Conservation (phyloP, 2,888 invertebrate genomes). For the Pandemis corylana region DNA sequence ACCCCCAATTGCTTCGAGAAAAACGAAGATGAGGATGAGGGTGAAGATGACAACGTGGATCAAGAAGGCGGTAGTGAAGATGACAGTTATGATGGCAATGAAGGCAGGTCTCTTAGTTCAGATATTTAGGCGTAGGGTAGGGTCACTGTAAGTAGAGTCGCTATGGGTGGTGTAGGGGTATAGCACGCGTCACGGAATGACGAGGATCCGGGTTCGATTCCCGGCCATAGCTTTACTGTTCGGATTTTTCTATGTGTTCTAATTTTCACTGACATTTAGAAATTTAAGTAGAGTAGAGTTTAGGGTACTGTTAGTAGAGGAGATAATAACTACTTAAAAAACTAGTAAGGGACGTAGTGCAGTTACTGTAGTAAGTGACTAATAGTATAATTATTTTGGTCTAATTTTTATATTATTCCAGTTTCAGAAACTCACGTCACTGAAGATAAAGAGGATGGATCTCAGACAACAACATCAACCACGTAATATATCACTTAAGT, state of each 20-base stretch:
- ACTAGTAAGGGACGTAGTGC: not conserved
- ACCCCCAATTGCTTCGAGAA: conserved; percentile 54
- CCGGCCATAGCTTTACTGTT: no score
- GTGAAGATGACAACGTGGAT: conserved; percentile 12
- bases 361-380: no score
- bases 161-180: no score
- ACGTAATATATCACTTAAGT: not conserved
- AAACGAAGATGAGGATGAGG: conserved; percentile 42
- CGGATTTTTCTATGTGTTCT: no score
- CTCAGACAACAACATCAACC: conserved; percentile 3
- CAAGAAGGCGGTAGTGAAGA: not conserved
- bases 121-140: no score
- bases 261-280: no score
- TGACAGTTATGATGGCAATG: not conserved
- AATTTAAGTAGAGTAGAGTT: no score
- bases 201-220: no score
- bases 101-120: conserved; percentile 5
- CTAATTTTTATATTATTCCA: not conserved
- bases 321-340: no score
- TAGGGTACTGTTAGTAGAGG: no score
- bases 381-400: not conserved
- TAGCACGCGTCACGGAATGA: no score
- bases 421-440: conserved; percentile 12
- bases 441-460: not conserved
- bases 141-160: no score